Conservation (phyloP, 2,888 invertebrate genomes). For the Synanthedon tipuliformis region DNA sequence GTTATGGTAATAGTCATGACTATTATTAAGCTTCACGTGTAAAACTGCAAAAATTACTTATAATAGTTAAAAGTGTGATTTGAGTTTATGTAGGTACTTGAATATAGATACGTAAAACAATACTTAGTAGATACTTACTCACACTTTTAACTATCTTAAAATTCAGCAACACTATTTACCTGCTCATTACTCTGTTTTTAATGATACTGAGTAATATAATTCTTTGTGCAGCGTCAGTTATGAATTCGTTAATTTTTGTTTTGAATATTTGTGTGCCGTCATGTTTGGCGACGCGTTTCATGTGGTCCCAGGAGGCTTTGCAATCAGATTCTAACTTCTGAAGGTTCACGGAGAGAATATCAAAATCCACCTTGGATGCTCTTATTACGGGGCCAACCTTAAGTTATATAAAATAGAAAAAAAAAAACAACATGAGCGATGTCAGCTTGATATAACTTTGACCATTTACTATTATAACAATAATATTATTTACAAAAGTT, state of each 20-base stretch:
- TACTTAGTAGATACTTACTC: too few species aligned
- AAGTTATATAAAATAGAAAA: conserved; percentile 9
- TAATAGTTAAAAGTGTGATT: too few species aligned
- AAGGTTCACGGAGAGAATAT: conserved; percentile 87
- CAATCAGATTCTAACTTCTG: conserved; percentile 93
- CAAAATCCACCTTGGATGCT: conserved; percentile 95
- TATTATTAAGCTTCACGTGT: too few species aligned
- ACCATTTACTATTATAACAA: too few species aligned
- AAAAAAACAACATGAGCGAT: conserved; percentile 1
- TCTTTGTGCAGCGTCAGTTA: conserved; percentile 96
- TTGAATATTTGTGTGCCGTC: conserved; percentile 89
- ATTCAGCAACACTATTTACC: conserved; percentile 54
- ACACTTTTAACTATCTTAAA: too few species aligned
- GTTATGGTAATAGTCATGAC: too few species aligned
- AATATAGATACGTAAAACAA: too few species aligned
- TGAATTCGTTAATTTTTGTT: conserved; percentile 94
- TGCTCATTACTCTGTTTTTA: conserved; percentile 90
- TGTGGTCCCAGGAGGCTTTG: conserved; percentile 96
- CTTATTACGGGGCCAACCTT: conserved; percentile 90
- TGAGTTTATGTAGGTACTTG: too few species aligned
- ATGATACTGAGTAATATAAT: conserved; percentile 94
- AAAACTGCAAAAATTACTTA: too few species aligned
- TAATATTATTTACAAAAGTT: too few species aligned
- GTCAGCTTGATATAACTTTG: too few species aligned
- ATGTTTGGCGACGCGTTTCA: conserved; percentile 94